Evolutionary conservation across 2,797 vertebrate genomes (phyloP).

Genomic region (Microctenopoma steveboyesi): DNA sequence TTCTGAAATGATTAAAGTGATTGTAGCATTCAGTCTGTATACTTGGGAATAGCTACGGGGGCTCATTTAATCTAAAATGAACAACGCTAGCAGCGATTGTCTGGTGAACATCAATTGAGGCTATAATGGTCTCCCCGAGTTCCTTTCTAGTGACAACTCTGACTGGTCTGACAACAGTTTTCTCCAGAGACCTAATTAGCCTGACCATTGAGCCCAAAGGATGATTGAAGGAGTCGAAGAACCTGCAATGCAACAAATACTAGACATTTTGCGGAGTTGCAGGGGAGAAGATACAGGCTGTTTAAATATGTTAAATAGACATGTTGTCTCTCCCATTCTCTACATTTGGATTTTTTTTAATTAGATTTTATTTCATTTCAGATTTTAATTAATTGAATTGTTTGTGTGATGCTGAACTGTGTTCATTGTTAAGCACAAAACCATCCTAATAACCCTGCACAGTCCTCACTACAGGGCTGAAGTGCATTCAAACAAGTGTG

Average conservation of each 20-base stretch:
- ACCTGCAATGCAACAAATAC: constrained; percentile 37
- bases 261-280: constrained; percentile 7
- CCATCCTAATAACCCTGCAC: constrained; percentile 25
- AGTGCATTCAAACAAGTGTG: constrained; percentile 17
- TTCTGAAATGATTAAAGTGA: constrained; percentile 40
- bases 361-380: no score
- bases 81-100: constrained; percentile 48
- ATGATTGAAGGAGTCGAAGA: constrained; percentile 42
- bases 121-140: constrained; percentile 66
- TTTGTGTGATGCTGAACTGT: neutral
- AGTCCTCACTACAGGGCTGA: constrained; percentile 15
- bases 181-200: constrained; percentile 74
- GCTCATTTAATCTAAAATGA: constrained; percentile 64
- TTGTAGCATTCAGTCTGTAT: neutral
- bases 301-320: neutral
- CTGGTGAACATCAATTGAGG: constrained; percentile 56
- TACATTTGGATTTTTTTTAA: neutral
- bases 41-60: constrained; percentile 33
- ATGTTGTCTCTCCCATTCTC: neutral
- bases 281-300: neutral
- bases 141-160: constrained; percentile 59
- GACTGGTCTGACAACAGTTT: constrained; percentile 62
- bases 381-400: no score
- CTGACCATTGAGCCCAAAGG: constrained; percentile 60
- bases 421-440: constrained; percentile 25